Evolutionary conservation across 2,797 vertebrate genomes (phyloP), one percentile per base, ranked within the genome.

Genomic region (Mustela erminea): DNA sequence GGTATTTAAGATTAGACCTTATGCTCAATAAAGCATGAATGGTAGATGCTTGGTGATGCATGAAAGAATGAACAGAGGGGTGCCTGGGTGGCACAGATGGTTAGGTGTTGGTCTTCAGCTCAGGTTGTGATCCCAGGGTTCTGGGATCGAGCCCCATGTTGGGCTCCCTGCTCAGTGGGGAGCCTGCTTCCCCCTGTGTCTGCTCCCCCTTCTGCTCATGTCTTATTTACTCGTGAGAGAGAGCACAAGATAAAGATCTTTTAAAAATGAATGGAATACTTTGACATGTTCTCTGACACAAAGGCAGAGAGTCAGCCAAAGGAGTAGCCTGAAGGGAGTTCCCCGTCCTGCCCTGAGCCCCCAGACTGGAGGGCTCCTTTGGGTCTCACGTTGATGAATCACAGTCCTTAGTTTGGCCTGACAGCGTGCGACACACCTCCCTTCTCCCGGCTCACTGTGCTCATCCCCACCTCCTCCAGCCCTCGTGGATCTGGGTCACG

Each of bases 401-500:
- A 10, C 54, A 10, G 43, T 62, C 62, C 87, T 27, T 81, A 85
- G 29, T 5, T 29, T 75, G 74, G 66, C 49, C 78, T 49, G 27
- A 66, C 52, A 77, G 20, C 21, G 3, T 32, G 56, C 80, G 68
- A 60, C 95, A 94, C 43, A 64, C 84, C 85, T 92, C 60, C 38
- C 87, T 89, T 86, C 81, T 89, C 58, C 94, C 15, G 64, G 58
- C 35, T 89, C 23, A 29, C 70, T 46, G 12, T 77, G 64, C 43
- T 89, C 38, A 32, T 95, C 89, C 68, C 58, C 52, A 95, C 91
- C 15, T 25, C 70, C 41, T 60, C 83, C 20, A 60, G 32, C 90
- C 35, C 77, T 89, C 87, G 66, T 77, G 95, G 95, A 95, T 80
- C 14, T 35, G 41, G 80, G 77, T 96, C 96, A 96, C 13, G 4